Conservation (phyloP, 2,113 vertebrate genomes). For the Rana temporaria region DNA sequence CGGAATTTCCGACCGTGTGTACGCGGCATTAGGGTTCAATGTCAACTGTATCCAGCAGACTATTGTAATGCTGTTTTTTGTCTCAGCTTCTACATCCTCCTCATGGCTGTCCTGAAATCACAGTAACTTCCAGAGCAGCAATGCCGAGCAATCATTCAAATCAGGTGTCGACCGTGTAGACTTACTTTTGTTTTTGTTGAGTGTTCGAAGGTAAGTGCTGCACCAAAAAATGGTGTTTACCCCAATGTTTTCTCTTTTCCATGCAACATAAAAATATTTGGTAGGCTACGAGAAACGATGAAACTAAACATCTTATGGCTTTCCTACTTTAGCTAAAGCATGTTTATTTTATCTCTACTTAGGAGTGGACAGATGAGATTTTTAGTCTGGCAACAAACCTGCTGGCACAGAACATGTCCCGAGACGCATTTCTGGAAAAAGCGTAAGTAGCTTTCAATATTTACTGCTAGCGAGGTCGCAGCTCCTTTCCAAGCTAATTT, state of each 20-base stretch:
- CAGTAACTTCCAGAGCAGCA: not conserved
- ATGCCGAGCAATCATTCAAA: not conserved
- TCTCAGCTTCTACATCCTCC: too few relatives aligned
- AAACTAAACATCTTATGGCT: constrained; percentile 51
- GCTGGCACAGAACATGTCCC: constrained; percentile 95
- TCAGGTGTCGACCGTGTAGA: not conserved
- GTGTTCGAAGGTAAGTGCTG: not conserved
- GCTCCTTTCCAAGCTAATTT: constrained; percentile 67
- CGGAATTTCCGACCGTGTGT: too few relatives aligned
- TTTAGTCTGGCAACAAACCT: constrained; percentile 95
- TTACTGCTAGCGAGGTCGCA: constrained; percentile 63
- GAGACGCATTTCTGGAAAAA: constrained; percentile 94
- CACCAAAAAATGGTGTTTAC: constrained; percentile 8
- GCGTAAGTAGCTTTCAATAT: constrained; percentile 77
- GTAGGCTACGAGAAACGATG: constrained; percentile 52
- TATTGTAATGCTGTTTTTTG: too few relatives aligned
- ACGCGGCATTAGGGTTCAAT: too few relatives aligned
- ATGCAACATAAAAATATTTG: constrained; percentile 55
- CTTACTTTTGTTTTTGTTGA: not conserved
- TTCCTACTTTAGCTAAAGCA: constrained; percentile 57
- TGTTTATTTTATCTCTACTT: constrained; percentile 64
- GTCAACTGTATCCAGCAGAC: too few relatives aligned
- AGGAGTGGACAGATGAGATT: constrained; percentile 97
- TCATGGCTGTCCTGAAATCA: too few relatives aligned
- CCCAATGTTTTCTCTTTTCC: constrained; percentile 29